Percentiles rank a stretch among this genome's conserved stretches.
Evolutionary conservation across 2,797 vertebrate genomes (phyloP).

Genomic region (Halcyon leucocephala): DNA sequence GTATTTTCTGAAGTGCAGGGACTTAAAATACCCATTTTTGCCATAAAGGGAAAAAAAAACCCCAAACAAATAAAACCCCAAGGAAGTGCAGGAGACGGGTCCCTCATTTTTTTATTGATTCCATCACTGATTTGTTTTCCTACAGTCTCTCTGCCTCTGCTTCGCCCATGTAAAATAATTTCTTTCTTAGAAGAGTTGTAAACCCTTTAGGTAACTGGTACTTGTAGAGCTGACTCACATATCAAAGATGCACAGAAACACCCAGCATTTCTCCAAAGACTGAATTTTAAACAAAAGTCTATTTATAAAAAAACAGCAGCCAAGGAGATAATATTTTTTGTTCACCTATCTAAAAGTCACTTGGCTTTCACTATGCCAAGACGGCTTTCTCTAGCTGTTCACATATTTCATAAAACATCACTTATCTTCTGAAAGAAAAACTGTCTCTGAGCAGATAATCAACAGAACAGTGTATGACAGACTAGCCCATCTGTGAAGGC

Average conservation of each 20-base stretch:
- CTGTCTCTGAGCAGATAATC: not conserved
- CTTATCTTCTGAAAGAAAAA: not conserved
- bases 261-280: not conserved
- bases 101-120: not conserved
- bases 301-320: not conserved
- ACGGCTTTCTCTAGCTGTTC: not conserved
- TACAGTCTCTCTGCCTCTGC: not conserved
- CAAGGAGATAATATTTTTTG: not conserved
- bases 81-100: not conserved
- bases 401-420: not conserved
- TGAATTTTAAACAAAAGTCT: not conserved
- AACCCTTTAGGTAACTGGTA: not conserved
- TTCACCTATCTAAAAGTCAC: not conserved
- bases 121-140: not conserved
- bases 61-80: not conserved
- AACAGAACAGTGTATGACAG: not conserved
- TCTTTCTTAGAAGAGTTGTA: not conserved
- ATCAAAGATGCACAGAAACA: not conserved
- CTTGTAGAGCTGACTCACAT: not conserved
- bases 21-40: not conserved
- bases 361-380: not conserved
- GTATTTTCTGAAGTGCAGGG: not conserved
- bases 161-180: not conserved
- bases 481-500: not conserved
- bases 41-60: accelerated